These are phyloP conservation scores for Vulpes lagopus DNA, from an alignment of 2,113 vertebrate species.

Conservation along the genomic window DNA sequence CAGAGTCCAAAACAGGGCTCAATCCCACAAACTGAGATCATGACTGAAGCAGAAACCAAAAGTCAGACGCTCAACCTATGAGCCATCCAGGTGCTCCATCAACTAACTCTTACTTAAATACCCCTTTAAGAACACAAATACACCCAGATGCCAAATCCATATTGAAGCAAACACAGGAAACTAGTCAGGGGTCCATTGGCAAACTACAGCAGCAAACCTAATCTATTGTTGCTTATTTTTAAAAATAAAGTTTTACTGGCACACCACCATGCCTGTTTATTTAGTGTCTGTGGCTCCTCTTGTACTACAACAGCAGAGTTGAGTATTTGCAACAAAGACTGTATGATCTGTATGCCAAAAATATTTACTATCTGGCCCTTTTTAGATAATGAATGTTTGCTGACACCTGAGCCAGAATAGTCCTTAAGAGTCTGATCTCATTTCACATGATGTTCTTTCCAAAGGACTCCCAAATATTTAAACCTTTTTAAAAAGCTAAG, in stretches of 20 bases:
- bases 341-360: neutral
- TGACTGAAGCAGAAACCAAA: neutral
- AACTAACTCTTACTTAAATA: neutral
- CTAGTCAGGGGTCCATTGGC: neutral
- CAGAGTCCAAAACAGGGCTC: neutral
- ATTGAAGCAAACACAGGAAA: neutral
- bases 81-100: neutral
- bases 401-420: constrained; percentile 1
- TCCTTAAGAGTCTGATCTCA: constrained; percentile 1
- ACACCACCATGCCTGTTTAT: neutral
- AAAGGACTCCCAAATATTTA: neutral
- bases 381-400: neutral
- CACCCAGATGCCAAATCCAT: neutral
- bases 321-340: neutral
- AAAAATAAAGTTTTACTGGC: constrained; percentile 13
- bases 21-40: neutral
- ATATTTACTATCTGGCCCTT: neutral
- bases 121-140: neutral
- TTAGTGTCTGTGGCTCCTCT: neutral
- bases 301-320: neutral
- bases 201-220: neutral
- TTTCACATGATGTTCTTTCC: constrained; percentile 33
- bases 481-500: neutral
- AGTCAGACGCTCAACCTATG: neutral
- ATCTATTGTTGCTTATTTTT: neutral